Evolutionary conservation across 1,140 invertebrate genomes (phyloP).

Genomic region (Hirudo medicinalis): DNA sequence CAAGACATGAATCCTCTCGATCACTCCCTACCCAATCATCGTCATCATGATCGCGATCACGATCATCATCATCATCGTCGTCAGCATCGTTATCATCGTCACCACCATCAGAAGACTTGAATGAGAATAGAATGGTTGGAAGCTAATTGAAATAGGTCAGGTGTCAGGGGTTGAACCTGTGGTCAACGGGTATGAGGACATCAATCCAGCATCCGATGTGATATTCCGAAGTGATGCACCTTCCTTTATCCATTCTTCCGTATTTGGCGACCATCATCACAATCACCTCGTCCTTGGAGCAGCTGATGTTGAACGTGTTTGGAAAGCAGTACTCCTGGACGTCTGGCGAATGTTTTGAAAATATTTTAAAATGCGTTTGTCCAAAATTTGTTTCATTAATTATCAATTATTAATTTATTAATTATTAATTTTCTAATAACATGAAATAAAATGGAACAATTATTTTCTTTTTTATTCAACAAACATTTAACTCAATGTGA

Average conservation of each 20-base stretch:
- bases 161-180: not conserved
- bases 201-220: conserved; percentile 12
- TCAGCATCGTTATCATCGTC: conserved; percentile 10
- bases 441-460: too few relatives aligned
- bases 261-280: conserved; percentile 10
- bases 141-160: too few relatives aligned
- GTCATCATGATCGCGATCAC: conserved; percentile 14
- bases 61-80: conserved; percentile 10
- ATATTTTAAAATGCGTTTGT: not conserved
- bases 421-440: not conserved
- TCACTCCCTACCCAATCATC: not conserved
- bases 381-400: not conserved
- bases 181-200: conserved; percentile 13
- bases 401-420: not conserved
- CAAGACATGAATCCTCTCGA: not conserved
- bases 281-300: conserved; percentile 16
- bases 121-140: not conserved
- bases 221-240: conserved; percentile 14
- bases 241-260: conserved; percentile 12
- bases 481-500: too few relatives aligned
- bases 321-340: conserved; percentile 15
- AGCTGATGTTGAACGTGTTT: conserved; percentile 11
- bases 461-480: too few relatives aligned
- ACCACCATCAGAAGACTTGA: not conserved
- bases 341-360: conserved; percentile 8